Evolutionary conservation across 92 coral and sea anemone species (phyloP), one percentile per base, ranked within the genome.

Genomic region (Umimayanthus kanabou): DNA sequence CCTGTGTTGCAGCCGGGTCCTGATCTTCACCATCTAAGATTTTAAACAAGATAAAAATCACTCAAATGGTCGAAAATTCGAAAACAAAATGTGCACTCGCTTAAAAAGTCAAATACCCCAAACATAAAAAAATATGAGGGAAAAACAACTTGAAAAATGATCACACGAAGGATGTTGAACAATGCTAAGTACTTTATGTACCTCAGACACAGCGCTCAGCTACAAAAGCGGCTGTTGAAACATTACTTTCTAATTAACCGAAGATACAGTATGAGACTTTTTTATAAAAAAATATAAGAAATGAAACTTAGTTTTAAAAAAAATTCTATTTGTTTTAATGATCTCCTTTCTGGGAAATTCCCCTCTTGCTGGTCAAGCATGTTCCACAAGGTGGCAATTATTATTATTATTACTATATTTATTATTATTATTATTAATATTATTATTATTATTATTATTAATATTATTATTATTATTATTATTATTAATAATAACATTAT

Each of bases 1-100:
- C 91, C 82, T 94, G 95, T 5, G 97, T 94, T 58, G 92, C 95
- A 82, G 89, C 88, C 69, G 85, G 15, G 39, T 61, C 92, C 78
- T 49, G 47, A 81, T 84, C 88, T 84, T 47, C 61, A 55, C 50
- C 15, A 71, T 23, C 70, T 90, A 73, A 14, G 28, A 28, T 61
- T 61, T 61, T 2, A 37, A 33, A 18, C 77, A 73, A 30, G 43
- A 57, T 25, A 53, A 81, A 37, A 55, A 5, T 55, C 85, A 13
- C 9, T 58, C 42, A 80, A 53, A 43, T 45, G 53, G 18, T 20
- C 7, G 20, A 8, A 20, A 9, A n/a, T 2, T n/a, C 2, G 29
- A 69, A 69, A 69, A 69, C 30, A 30, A 5, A 69, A 15, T 47
- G 10, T 2, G 50, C 50, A 47, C 50, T 47, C 50, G 10, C 50